Evolutionary conservation across 2,797 vertebrate genomes (phyloP), one percentile per base, ranked within the genome.

Genomic region (Falco cherrug): DNA sequence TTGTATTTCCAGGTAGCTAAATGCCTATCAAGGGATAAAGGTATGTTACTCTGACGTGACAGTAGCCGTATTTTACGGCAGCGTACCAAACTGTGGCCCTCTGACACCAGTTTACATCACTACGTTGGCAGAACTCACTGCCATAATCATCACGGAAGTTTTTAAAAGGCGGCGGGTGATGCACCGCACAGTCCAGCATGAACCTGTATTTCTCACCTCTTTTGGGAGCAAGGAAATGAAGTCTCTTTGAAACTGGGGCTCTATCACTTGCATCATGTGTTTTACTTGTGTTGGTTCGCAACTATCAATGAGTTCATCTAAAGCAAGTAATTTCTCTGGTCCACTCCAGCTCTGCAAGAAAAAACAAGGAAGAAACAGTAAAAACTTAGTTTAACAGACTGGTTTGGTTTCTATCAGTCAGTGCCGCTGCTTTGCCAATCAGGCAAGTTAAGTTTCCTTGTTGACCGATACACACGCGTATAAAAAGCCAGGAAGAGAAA

Each of bases 181-280:
- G 63, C 57, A 19, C 74, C 65, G 63, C 39, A 68, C 10, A 69
- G 82, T 77, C 65, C 37, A 79, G 19, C 5, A 54, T 70, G 56
- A 95, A 80, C 39, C 68, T 50, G 1, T 7, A 74, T 79, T 97
- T 87, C 99, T 99, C 97, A 99, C 99, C 99, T 99, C 99, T 99
- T 99, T 99, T 97, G 99, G 99, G 96, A 99, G 99, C 98, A 99
- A 98, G 90, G 99, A 99, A 98, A 99, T 99, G 98, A 99, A 99
- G 98, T 99, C 99, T 97, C 99, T 98, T 97, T 99, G 99, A 98
- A 99, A 99, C 98, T 99, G 99, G 61, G 99, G 99, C 98, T 99
- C 99, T 96, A 99, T 99, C 98, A 99, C 99, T 98, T 99, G 99
- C 99, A 99, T 99, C 99, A 99, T 99, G 97, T 99, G 99, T 98